Conservation (phyloP, 2,113 vertebrate genomes). For the Siniperca knerii region DNA sequence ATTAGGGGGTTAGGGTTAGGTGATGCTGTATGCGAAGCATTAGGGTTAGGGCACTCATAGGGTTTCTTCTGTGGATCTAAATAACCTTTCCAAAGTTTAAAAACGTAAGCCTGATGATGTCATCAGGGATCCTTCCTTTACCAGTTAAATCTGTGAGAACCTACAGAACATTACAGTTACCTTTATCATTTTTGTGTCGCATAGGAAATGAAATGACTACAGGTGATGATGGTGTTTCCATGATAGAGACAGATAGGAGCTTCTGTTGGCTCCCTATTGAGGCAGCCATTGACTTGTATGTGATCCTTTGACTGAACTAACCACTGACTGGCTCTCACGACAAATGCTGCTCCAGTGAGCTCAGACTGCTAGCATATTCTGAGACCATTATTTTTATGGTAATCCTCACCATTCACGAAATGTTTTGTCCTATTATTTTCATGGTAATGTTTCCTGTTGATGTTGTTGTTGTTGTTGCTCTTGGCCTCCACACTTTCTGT, state of each 20-base stretch:
- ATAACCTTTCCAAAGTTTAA: background rate
- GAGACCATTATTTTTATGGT: constrained; percentile 30
- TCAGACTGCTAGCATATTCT: background rate
- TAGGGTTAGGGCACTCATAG: background rate
- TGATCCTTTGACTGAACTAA: constrained; percentile 12
- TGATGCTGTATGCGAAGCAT: background rate
- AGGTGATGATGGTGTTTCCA: background rate
- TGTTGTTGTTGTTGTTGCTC: constrained; percentile 43
- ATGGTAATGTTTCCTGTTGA: constrained; percentile 37
- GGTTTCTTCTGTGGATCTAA: background rate
- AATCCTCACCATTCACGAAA: constrained; percentile 8
- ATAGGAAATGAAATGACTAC: background rate
- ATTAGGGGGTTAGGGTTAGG: background rate
- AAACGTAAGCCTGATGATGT: background rate
- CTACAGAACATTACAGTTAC: background rate
- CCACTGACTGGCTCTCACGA: background rate
- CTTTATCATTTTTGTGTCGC: constrained; percentile 2
- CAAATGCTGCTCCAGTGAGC: background rate
- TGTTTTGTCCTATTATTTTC: background rate
- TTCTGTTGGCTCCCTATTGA: constrained; percentile 14
- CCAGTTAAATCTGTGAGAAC: background rate
- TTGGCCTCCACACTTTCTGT: constrained; percentile 18
- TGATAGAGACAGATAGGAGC: constrained; percentile 19
- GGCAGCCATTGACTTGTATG: constrained; percentile 23
- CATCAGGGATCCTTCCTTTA: background rate